A percentile compares a stretch with the other conserved stretches of the same genome.
These are phyloP conservation scores for Tenthredo mesomela DNA, from an alignment of 2,888 invertebrate species.

Conservation along the genomic window DNA sequence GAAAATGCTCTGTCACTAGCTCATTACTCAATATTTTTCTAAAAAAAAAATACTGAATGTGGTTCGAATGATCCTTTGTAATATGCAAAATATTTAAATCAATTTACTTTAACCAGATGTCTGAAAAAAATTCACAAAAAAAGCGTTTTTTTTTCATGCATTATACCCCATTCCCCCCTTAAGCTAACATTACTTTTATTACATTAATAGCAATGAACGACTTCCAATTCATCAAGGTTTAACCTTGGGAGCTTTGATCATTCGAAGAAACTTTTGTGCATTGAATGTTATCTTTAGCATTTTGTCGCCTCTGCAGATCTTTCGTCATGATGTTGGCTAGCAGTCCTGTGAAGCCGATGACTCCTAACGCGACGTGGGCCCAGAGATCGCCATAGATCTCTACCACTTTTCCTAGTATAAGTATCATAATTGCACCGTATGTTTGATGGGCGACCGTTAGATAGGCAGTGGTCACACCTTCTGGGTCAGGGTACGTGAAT, in stretches of 20 bases:
- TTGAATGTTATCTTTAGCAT: conserved; percentile 62
- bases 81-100: too few relatives aligned
- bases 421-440: conserved; percentile 72
- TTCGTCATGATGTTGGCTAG: conserved; percentile 69
- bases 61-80: too few relatives aligned
- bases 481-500: conserved; percentile 86
- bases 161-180: too few relatives aligned
- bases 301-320: conserved; percentile 71
- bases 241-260: background rate
- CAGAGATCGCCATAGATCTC: conserved; percentile 71
- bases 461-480: conserved; percentile 85
- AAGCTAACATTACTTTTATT: too few relatives aligned
- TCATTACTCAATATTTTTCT: too few relatives aligned
- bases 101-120: too few relatives aligned
- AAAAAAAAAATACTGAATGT: too few relatives aligned
- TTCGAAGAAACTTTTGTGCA: background rate
- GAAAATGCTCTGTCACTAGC: too few relatives aligned
- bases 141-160: too few relatives aligned
- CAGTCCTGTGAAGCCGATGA: conserved; percentile 68
- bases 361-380: conserved; percentile 72
- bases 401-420: conserved; percentile 71
- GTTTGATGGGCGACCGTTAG: conserved; percentile 80
- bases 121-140: too few relatives aligned
- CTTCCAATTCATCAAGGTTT: background rate
- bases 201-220: background rate